These are phyloP conservation scores for Caenorhabditis doughertyi DNA, from an alignment of 2,888 invertebrate genomes.

Conservation along the genomic window DNA sequence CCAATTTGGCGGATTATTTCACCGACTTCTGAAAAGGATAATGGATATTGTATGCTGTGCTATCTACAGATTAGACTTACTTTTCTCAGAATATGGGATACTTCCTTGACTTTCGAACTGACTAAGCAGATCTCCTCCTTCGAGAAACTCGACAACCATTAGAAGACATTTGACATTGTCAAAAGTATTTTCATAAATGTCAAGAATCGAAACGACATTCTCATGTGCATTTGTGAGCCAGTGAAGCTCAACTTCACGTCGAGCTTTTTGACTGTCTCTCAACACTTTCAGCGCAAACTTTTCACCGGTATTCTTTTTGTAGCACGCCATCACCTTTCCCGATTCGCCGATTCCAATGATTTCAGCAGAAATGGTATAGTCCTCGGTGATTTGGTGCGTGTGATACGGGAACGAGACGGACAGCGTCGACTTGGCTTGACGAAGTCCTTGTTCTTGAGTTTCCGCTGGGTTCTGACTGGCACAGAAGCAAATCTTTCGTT, in stretches of 20 bases:
- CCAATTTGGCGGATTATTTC: slow-evolving; percentile 97
- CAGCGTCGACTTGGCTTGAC: slow-evolving; percentile 63
- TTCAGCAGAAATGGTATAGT: slow-evolving; percentile 81
- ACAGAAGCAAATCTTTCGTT: slow-evolving; percentile 77
- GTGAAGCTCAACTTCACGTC: slow-evolving; percentile 96
- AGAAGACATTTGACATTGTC: slow-evolving; percentile 93
- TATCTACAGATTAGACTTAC: slow-evolving; percentile 83
- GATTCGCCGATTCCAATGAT: slow-evolving; percentile 97
- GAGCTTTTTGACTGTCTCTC: slow-evolving; percentile 93
- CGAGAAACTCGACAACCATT: slow-evolving; percentile 93
- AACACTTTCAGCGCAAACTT: slow-evolving; percentile 95
- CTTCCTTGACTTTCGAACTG: slow-evolving; percentile 96
- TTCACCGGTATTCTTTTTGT: slow-evolving; percentile 88
- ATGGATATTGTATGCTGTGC: background rate
- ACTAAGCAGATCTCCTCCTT: slow-evolving; percentile 97
- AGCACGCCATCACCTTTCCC: slow-evolving; percentile 98
- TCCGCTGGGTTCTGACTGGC: slow-evolving; percentile 73
- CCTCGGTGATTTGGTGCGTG: slow-evolving; percentile 79
- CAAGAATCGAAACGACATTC: slow-evolving; percentile 93
- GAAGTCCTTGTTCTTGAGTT: slow-evolving; percentile 73
- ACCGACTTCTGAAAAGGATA: slow-evolving; percentile 88
- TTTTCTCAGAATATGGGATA: slow-evolving; percentile 95
- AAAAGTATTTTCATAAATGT: slow-evolving; percentile 97
- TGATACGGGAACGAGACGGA: slow-evolving; percentile 76
- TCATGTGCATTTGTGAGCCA: slow-evolving; percentile 94